These are phyloP conservation scores for Drosophila seguyi DNA, from an alignment of 1,140 invertebrate genomes.

Conservation along the genomic window DNA sequence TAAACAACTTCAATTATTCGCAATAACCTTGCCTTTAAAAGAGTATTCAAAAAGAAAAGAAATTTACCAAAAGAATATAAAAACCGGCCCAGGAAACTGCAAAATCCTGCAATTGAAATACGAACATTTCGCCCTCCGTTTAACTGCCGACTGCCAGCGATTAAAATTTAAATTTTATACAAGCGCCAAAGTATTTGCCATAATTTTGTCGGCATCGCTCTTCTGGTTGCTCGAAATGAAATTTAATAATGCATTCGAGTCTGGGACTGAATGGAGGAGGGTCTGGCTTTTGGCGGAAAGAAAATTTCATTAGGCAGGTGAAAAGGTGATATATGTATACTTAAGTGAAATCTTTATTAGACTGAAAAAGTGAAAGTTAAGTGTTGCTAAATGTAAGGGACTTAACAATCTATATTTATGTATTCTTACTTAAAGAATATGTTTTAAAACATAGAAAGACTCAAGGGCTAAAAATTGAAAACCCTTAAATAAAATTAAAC, in stretches of 20 bases:
- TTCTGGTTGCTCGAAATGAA: slow-evolving; percentile 59
- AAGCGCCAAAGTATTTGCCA: slow-evolving; percentile 61
- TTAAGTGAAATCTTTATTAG: neutral
- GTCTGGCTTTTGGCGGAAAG: slow-evolving; percentile 37
- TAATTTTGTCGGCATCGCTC: slow-evolving; percentile 56
- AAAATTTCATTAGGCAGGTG: slow-evolving; percentile 51
- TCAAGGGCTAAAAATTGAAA: no score
- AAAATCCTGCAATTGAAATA: slow-evolving; percentile 10
- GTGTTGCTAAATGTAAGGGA: neutral
- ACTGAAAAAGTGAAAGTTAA: slow-evolving; percentile 20
- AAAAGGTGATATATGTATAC: slow-evolving; percentile 27
- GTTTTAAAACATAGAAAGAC: no score
- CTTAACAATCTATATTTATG: no score
- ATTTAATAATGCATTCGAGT: slow-evolving; percentile 74
- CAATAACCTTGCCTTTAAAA: neutral
- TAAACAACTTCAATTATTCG: neutral
- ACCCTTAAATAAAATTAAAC: no score
- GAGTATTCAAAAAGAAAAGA: neutral
- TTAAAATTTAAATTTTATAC: slow-evolving; percentile 80
- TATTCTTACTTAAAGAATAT: no score
- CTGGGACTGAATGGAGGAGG: slow-evolving; percentile 32
- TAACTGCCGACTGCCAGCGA: slow-evolving; percentile 34
- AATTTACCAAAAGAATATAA: neutral
- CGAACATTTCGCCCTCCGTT: slow-evolving; percentile 26
- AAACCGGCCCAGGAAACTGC: neutral